Evolutionary conservation across 2,113 vertebrate genomes (phyloP).

Genomic region (Lichenostomus cassidix): DNA sequence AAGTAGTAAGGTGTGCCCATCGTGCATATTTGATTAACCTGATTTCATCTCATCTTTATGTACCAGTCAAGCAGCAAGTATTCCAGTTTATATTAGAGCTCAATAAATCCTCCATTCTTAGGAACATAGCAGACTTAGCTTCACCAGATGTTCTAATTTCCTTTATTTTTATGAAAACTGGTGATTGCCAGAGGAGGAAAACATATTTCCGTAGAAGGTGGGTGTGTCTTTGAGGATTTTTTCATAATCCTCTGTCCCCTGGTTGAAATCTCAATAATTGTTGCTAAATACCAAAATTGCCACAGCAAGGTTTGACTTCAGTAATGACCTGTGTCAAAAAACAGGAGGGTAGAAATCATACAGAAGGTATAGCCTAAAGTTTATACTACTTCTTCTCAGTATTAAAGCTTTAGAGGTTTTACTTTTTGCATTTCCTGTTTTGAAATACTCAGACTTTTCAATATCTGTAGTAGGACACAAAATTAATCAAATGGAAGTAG

Average conservation of each 20-base stretch:
- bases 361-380: not conserved
- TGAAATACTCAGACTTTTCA: not conserved
- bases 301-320: not conserved
- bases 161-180: constrained; percentile 15
- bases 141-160: constrained; percentile 45
- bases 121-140: not conserved
- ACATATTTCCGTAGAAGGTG: not conserved
- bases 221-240: not conserved
- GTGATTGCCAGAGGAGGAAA: not conserved
- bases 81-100: not conserved
- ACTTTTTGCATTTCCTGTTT: not conserved
- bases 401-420: not conserved
- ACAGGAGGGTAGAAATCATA: not conserved
- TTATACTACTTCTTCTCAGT: not conserved
- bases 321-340: not conserved
- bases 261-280: not conserved
- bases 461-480: not conserved
- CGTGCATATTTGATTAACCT: not conserved
- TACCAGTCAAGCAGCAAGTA: not conserved
- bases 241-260: not conserved
- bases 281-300: not conserved
- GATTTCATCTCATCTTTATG: not conserved
- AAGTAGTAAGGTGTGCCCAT: not conserved
- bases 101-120: not conserved
- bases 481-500: not conserved